Evolutionary conservation across 1,140 invertebrate species (phyloP), one percentile per base, ranked within the genome.

Genomic region (Cyclina sinensis): DNA sequence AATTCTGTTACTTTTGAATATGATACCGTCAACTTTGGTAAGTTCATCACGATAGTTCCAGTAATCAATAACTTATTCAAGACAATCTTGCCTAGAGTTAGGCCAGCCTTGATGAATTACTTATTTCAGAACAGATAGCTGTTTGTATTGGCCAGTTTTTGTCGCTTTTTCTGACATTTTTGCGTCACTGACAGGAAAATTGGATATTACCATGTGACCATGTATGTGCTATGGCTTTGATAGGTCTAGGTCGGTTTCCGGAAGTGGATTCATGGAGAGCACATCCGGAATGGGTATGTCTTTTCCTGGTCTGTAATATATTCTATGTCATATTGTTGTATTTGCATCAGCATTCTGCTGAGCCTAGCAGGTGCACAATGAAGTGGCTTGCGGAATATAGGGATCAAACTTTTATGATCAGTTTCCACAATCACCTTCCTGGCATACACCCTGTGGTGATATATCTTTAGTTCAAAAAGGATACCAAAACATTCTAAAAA

Each of bases 261-360:
- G 48, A 9, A 51, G 48, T 11, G 18, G 18, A 9, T 51, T 51
- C 9, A 18, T 9, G 18, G 48, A 11, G 9, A 51, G n/a, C 18
- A 51, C 9, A 18, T 51, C 48, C 9, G 9, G 9, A 11, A 51
- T 18, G 18, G 48, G 48, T 11, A 51, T 51, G 48, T 51, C 9
- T 51, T 51, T 51, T 51, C 48, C 48, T 51, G 48, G 48, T 51
- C n/a, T n/a, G n/a, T n/a, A n/a, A n/a, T n/a, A n/a, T 14, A 86
- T 46, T 78, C 43, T 9, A 87, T 9, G 46, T 87, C 74, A 79
- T 79, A 87, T 39, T 39, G 24, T 65, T 87, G 74, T 18, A 87
- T 30, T 12, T 80, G 48, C 5, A 87, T 24, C 18, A 87, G 4
- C 62, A 87, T 87, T 32, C 39, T 59, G 65, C 80, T 73, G 37